Evolutionary conservation across 2,888 invertebrate species (phyloP).

Genomic region (Leptopilina myrica): DNA sequence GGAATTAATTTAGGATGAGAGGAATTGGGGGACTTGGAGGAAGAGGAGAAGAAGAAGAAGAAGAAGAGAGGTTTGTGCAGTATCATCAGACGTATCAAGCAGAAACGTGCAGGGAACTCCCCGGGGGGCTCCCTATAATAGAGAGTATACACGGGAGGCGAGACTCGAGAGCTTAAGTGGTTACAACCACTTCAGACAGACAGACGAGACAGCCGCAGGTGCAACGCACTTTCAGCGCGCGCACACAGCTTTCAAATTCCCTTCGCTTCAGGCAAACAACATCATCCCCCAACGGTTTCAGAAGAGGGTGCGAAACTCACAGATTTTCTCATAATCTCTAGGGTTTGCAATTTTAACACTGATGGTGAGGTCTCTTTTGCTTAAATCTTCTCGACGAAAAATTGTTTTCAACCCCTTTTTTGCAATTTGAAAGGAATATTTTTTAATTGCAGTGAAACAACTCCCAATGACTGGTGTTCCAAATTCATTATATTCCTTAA

Average conservation of each 20-base stretch:
- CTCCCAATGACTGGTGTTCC: too few relatives aligned
- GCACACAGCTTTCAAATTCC: constrained; percentile 26
- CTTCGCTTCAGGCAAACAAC: neutral
- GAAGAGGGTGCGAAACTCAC: constrained; percentile 9
- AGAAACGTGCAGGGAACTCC: constrained; percentile 42
- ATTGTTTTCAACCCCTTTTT: neutral
- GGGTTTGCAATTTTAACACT: neutral
- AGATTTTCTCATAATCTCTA: constrained; percentile 15
- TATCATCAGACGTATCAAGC: constrained; percentile 36
- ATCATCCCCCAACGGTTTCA: too few relatives aligned
- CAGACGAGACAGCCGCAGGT: constrained; percentile 57
- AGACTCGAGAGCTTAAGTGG: constrained; percentile 38
- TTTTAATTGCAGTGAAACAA: too few relatives aligned
- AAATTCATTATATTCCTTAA: too few relatives aligned
- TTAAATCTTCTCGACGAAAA: neutral
- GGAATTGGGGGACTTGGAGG: neutral
- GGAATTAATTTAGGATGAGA: constrained; percentile 31
- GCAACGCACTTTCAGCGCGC: constrained; percentile 35
- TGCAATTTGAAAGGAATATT: too few relatives aligned
- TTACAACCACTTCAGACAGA: constrained; percentile 61
- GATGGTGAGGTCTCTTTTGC: neutral
- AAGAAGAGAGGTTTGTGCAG: neutral
- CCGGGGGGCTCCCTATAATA: constrained; percentile 20
- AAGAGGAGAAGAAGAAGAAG: neutral
- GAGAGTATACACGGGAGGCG: constrained; percentile 25